These are phyloP conservation scores for Apaloderma vittatum DNA, from an alignment of 2,113 vertebrate species.

Conservation along the genomic window DNA sequence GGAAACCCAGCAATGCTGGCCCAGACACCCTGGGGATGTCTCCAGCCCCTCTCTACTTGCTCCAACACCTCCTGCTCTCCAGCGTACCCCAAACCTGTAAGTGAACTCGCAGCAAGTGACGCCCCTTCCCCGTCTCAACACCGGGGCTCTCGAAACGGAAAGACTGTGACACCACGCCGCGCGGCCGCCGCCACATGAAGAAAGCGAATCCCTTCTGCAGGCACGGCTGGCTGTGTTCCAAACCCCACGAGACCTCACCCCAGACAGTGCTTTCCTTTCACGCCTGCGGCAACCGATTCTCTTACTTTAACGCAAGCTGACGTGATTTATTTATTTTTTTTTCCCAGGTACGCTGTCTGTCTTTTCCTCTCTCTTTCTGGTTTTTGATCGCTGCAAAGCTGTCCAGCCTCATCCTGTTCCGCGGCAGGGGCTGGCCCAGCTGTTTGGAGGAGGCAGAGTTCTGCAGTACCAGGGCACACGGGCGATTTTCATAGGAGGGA, in stretches of 20 bases:
- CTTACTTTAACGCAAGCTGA: not conserved
- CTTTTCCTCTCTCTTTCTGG: not conserved
- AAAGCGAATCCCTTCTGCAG: not conserved
- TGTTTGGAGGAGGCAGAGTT: not conserved
- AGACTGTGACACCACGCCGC: not conserved
- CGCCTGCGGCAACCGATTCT: not conserved
- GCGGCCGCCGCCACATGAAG: not conserved
- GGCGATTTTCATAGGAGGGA: not conserved
- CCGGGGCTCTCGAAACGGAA: not conserved
- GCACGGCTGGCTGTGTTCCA: accelerated
- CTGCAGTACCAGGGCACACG: not conserved
- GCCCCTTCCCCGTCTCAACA: not conserved
- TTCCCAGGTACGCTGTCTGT: not conserved
- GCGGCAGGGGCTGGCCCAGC: not conserved
- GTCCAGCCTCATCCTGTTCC: not conserved
- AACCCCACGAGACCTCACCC: not conserved
- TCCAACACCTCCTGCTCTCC: not conserved
- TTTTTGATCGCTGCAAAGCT: not conserved
- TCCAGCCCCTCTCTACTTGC: not conserved
- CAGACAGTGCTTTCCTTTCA: slow-evolving; percentile 1
- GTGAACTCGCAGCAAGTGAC: not conserved
- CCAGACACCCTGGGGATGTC: not conserved
- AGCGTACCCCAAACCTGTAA: accelerated
- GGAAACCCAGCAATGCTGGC: not conserved
- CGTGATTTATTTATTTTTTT: not conserved